Base-by-base conservation (phyloP, 2,113 vertebrate species). In the Balaeniceps rex region DNA sequence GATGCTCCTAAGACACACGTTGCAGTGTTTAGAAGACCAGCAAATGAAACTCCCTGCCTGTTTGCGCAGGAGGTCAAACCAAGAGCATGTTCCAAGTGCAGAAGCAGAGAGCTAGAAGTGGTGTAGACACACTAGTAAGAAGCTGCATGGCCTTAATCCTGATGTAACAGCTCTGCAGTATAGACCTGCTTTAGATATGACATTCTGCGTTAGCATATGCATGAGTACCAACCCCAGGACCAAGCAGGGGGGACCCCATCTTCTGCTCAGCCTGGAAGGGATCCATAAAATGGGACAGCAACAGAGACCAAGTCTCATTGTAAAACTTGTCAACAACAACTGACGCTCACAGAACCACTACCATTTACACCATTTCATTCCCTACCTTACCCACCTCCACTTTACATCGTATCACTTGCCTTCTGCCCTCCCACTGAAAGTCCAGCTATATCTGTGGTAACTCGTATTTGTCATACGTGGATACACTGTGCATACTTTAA, bases 391-490 rank as follows among this genome's bases (percentile, higher is more conserved):
- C 52, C 11, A 25, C 40, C 36, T 79, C 28, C 31, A 31, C 10
- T 76, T 76, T 9, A 44, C 7, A 52, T 22, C 9, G 3, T 13
- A n/a, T 9, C 8, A 44, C 15, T 29, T 57, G 44, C 19, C 15
- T 72, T 75, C 28, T 72, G 44, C 31, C 19, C 19, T 71, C 29
- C 21, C 18, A 33, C 46, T 63, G 19, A 16, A 85, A 87, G 44
- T 57, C 29, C 81, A 84, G 11, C 38, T 47, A 0, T 40, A 11
- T 28, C 65, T n/a, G 22, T 25, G 21, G 15, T 38, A 63, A 75
- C 33, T 66, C 23, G 7, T 18, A 49, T 11, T 49, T 1, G 0
- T 42, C 87, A 47, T 28, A 33, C 18, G 15, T 1, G 0, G 13
- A 72, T 29, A 54, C 4, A 15, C 7, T 19, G 8, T 14, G 34